phyloP scores from a whole-genome alignment of 1,140 invertebrate species.

The Samia ricini region DNA sequence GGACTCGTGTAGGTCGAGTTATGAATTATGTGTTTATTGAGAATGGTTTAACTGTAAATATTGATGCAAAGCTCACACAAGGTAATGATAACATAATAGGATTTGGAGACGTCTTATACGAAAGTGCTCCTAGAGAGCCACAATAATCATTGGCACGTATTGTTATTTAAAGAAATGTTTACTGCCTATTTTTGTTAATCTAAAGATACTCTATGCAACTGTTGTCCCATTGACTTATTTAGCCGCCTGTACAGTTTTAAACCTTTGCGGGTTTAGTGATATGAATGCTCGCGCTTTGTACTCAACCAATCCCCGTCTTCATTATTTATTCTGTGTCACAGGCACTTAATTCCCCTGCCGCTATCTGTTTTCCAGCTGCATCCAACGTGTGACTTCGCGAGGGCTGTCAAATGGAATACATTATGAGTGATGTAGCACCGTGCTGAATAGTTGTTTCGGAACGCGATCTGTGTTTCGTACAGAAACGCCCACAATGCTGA shows the following conservation, averaged over 20 bases:
- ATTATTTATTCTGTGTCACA: slow-evolving; percentile 29
- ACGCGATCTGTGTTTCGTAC: slow-evolving; percentile 5
- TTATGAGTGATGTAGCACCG: slow-evolving; percentile 15
- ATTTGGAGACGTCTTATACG: too few species aligned
- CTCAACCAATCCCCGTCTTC: slow-evolving; percentile 21
- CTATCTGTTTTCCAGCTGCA: slow-evolving; percentile 23
- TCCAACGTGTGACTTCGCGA: slow-evolving; percentile 11
- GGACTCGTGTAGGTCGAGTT: too few species aligned
- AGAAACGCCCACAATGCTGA: slow-evolving; percentile 13
- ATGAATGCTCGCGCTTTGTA: slow-evolving; percentile 21
- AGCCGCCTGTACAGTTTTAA: slow-evolving; percentile 17
- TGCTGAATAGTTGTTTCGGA: background rate
- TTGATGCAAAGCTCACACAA: too few species aligned
- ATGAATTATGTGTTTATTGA: too few species aligned
- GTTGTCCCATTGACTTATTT: slow-evolving; percentile 10
- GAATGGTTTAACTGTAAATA: too few species aligned
- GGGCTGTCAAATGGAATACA: slow-evolving; percentile 19
- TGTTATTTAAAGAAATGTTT: too few species aligned
- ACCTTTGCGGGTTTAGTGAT: slow-evolving; percentile 14
- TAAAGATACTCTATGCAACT: background rate
- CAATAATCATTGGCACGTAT: too few species aligned
- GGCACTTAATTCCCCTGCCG: slow-evolving; percentile 23
- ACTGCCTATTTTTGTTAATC: too few species aligned
- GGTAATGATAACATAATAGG: too few species aligned
- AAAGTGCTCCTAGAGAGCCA: too few species aligned